Evolutionary conservation across 2,888 invertebrate genomes (phyloP), one percentile per base, ranked within the genome.

Genomic region (Tachina grossa): DNA sequence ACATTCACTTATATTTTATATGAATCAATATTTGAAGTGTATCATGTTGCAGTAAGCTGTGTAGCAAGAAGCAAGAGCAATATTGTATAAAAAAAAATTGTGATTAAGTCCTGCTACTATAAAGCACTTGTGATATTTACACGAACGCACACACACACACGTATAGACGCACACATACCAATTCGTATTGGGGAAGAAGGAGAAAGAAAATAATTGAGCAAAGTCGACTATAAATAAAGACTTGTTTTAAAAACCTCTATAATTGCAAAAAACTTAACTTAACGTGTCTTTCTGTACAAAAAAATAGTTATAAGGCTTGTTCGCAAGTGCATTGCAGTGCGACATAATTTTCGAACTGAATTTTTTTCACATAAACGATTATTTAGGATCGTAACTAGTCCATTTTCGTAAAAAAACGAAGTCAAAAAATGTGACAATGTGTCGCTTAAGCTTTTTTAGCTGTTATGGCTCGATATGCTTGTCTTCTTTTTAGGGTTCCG

Each of bases 1-100:
- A 75, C 13, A 61, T 10, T 57, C 53, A 14, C 55, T 76, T 13
- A 76, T 63, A 82, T 80, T 77, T 51, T 75, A 82, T 49, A 71
- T 63, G 71, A 83, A 80, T 83, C 80, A 86, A 84, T 88, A 83
- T 88, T 88, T 88, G 87, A 76, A 75, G 81, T 81, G 74, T 85
- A 87, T 88, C 85, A 78, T 84, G 83, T 88, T 87, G 87, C 88
- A 87, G 41, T 59, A 45, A 43, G 31, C 16, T 65, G 59, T n/a
- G 66, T 49, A 59, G 59, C 43, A 59, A 16, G 47, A 61, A 51
- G 31, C 43, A 51, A 43, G 43, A 59, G 31, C 11, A 16, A 14
- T 71, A 69, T 11, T 57, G 13, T 41, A 49, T 19, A 41, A 49
- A 39, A 65, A 39, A 39, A 71, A 49, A 47, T 39, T 82, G 75